Evolutionary conservation across 1,140 invertebrate species (phyloP).

Genomic region (Drosophila quadrilineata): DNA sequence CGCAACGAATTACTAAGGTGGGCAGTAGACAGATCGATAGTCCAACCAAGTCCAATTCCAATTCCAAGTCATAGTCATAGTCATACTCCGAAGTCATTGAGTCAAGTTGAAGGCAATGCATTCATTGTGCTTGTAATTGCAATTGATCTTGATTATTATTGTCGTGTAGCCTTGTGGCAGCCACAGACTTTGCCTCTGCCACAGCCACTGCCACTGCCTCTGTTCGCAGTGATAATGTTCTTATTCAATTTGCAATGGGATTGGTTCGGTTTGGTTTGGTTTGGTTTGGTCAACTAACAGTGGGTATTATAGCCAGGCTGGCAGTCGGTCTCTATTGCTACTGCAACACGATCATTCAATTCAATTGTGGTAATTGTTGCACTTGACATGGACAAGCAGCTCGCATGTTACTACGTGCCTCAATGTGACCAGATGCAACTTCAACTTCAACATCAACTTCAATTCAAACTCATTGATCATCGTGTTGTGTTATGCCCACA

Average conservation of each 20-base stretch:
- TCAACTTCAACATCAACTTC: neutral
- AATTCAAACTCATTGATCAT: conserved; percentile 44
- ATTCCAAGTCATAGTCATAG: conserved; percentile 8
- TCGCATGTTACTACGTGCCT: conserved; percentile 49
- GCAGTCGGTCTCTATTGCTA: neutral
- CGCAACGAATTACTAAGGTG: conserved; percentile 45
- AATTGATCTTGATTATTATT: conserved; percentile 80
- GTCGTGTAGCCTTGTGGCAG: conserved; percentile 38
- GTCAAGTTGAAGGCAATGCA: conserved; percentile 67
- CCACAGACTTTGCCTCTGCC: too few relatives aligned
- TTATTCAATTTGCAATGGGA: conserved; percentile 64
- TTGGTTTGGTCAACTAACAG: conserved; percentile 37
- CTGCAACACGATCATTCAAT: conserved; percentile 38
- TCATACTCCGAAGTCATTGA: conserved; percentile 28
- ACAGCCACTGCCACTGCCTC: too few relatives aligned
- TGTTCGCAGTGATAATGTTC: conserved; percentile 67
- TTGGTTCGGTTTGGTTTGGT: too few relatives aligned
- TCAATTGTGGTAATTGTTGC: conserved; percentile 57
- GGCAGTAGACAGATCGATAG: conserved; percentile 62
- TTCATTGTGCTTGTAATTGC: conserved; percentile 80
- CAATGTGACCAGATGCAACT: conserved; percentile 36
- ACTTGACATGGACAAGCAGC: conserved; percentile 50
- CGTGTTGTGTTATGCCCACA: conserved; percentile 33
- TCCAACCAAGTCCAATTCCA: conserved; percentile 16
- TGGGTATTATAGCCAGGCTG: conserved; percentile 14